Evolutionary conservation across 2,888 invertebrate species (phyloP), one percentile per base, ranked within the genome.

Genomic region (Strigamia maritima): DNA sequence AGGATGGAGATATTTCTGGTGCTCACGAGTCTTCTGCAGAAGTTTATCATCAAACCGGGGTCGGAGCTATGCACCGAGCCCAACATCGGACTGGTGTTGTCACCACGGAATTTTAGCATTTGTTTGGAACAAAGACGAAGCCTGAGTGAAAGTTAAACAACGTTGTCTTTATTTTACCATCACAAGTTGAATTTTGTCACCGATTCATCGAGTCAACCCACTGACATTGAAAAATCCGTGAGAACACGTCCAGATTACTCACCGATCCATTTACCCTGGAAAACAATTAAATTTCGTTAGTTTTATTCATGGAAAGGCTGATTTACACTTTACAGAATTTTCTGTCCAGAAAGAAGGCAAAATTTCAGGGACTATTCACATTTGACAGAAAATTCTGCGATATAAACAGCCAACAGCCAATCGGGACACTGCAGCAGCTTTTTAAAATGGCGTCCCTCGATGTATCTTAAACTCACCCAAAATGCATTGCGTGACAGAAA

Each of bases 1-100:
- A 12, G 74, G 35, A 79, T 79, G 70, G 80, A 79, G 19, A 19
- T 79, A 16, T 75, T 79, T 24, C 70, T 79, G 10, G 35, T 79
- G 28, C 26, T 79, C 19, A 75, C 75, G 1, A 60, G 44, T 26
- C n/a, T 79, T 2, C 24, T 79, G 4, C 80, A 79, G 26, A 65
- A 79, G n/a, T 78, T 81, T 75, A 38, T 10, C 76, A 10, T 81
- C 16, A 35, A 79, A 54, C 22, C 38, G 24, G 77, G 22, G 1
- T 14, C 28, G 85, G 84, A 28, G 83, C 82, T 70, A 78, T 85
- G 10, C 84, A 84, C 82, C 82, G 80, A 78, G 4, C 76, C 54
- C 40, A 10, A 7, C 24, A 24, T 24, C 24, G 77, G 77, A 19
- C 26, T 77, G 28, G 77, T 49, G 10, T 26, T 77, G 22, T 7